Conservation (phyloP, 2,113 vertebrate species). For the Istiophorus platypterus region DNA sequence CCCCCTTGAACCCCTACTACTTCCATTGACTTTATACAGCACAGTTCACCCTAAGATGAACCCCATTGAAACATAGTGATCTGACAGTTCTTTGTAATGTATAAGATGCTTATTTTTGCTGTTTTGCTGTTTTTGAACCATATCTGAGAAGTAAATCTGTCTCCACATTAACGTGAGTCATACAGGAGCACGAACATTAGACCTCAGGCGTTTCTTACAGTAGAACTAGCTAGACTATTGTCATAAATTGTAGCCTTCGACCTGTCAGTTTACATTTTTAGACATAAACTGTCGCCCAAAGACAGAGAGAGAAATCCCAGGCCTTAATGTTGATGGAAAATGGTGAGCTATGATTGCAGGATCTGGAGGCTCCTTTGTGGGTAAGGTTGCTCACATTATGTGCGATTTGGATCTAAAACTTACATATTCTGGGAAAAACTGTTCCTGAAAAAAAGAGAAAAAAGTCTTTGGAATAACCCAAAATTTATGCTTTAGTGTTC, state of each 20-base stretch:
- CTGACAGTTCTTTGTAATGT: conserved; percentile 2
- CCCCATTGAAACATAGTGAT: neutral
- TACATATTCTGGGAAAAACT: neutral
- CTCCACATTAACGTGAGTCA: conserved; percentile 32
- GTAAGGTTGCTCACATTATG: neutral
- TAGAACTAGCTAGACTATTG: neutral
- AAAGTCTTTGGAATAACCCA: neutral
- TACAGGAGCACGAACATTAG: conserved; percentile 24
- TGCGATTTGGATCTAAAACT: neutral
- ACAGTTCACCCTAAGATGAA: neutral
- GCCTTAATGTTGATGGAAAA: neutral
- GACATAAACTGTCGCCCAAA: neutral
- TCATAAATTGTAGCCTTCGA: conserved; percentile 20
- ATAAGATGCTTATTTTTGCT: neutral
- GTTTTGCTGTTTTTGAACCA: neutral
- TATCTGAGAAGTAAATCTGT: conserved; percentile 3
- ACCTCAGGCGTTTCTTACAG: neutral
- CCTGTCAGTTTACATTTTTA: conserved; percentile 15
- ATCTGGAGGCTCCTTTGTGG: neutral
- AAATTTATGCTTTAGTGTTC: neutral
- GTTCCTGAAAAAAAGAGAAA: too few relatives aligned
- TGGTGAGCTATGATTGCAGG: neutral
- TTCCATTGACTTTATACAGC: neutral
- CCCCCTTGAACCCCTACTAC: too few relatives aligned
- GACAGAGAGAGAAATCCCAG: neutral